phyloP scores from a whole-genome alignment of 2,888 invertebrate genomes.

The Odontocolon sp. region DNA sequence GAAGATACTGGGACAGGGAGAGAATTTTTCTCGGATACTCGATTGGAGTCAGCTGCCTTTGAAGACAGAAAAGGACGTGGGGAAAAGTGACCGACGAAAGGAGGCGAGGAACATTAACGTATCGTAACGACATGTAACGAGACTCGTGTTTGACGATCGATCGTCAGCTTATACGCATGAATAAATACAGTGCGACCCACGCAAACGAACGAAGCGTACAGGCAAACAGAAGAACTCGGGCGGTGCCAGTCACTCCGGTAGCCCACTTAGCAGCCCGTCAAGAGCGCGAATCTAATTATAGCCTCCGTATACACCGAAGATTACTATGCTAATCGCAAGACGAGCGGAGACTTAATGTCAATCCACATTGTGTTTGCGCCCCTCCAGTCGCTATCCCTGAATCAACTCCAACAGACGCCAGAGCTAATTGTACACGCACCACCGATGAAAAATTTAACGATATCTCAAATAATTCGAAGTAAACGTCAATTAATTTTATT shows the following conservation, averaged over 20 bases:
- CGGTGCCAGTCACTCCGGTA: slow-evolving; percentile 39
- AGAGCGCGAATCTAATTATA: slow-evolving; percentile 75
- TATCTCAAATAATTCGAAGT: too few species aligned
- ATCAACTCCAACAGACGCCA: slow-evolving; percentile 14
- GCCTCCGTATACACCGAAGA: slow-evolving; percentile 62
- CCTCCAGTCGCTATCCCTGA: slow-evolving; percentile 25
- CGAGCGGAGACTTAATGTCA: slow-evolving; percentile 71
- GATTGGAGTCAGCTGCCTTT: too few species aligned
- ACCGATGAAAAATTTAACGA: slow-evolving; percentile 16
- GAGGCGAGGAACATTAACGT: neutral
- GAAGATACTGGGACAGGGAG: too few species aligned
- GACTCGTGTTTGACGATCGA: neutral
- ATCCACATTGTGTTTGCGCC: slow-evolving; percentile 71
- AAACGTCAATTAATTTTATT: too few species aligned
- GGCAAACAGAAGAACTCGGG: slow-evolving; percentile 6
- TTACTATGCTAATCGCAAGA: slow-evolving; percentile 75
- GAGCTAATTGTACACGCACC: neutral
- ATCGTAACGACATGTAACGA: neutral
- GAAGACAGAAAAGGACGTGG: neutral
- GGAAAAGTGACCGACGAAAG: neutral
- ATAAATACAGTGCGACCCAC: neutral
- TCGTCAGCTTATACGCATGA: neutral
- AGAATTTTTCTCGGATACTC: too few species aligned
- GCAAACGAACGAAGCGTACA: neutral
- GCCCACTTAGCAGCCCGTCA: slow-evolving; percentile 65